Evolutionary conservation across 1,140 invertebrate species (phyloP).

Genomic region (Copidosoma floridanum): DNA sequence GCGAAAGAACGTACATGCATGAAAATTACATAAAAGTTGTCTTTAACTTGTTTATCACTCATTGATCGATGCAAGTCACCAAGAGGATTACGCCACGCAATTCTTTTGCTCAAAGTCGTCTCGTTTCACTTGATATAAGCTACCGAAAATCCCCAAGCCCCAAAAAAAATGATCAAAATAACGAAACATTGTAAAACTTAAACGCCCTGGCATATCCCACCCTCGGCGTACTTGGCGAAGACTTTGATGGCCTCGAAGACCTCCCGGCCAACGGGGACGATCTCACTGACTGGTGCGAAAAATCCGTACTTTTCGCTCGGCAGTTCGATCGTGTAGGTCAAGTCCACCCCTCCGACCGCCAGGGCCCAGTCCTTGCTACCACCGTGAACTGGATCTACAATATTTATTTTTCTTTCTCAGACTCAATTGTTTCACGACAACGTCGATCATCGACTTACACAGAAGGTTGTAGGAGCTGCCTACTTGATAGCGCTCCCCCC

Average conservation of each 20-base stretch:
- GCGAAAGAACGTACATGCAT: too few species aligned
- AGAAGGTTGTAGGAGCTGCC: conserved; percentile 64
- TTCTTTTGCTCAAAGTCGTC: too few species aligned
- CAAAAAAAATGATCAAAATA: too few species aligned
- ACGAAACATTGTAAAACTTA: too few species aligned
- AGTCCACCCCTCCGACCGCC: conserved; percentile 63
- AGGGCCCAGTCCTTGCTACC: conserved; percentile 70
- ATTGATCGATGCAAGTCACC: too few species aligned
- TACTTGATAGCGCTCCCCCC: conserved; percentile 55
- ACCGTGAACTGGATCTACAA: conserved; percentile 58
- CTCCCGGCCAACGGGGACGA: conserved; percentile 71
- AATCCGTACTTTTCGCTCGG: conserved; percentile 74
- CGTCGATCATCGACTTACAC: conserved; percentile 41
- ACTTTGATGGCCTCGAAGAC: conserved; percentile 74
- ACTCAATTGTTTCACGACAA: too few species aligned
- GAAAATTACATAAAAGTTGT: too few species aligned
- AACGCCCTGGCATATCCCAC: background rate
- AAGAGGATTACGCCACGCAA: too few species aligned
- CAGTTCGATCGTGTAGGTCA: conserved; percentile 74
- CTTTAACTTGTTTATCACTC: too few species aligned
- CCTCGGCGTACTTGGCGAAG: conserved; percentile 47
- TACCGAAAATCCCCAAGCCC: too few species aligned
- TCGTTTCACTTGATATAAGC: too few species aligned
- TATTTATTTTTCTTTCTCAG: too few species aligned
- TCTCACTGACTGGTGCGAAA: conserved; percentile 65